phyloP scores from a whole-genome alignment of 2,797 vertebrate genomes.

The Pipistrellus nathusii region DNA sequence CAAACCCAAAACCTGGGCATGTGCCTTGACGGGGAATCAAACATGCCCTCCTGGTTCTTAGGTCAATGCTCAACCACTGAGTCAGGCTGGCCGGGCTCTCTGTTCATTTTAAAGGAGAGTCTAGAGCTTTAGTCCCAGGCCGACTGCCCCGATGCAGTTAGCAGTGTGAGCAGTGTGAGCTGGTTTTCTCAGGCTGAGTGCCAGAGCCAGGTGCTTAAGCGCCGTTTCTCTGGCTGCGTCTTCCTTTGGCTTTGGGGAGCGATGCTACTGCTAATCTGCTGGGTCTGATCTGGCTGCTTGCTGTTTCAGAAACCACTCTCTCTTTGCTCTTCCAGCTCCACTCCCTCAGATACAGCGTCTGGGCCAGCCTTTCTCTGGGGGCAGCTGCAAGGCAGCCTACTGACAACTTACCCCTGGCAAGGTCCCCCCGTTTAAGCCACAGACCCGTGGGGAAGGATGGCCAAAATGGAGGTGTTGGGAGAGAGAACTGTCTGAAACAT shows the following conservation, averaged over 20 bases:
- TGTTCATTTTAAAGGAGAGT: not conserved
- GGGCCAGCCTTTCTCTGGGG: not conserved
- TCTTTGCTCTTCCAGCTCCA: not conserved
- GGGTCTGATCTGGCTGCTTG: not conserved
- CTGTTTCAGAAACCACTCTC: constrained; percentile 38
- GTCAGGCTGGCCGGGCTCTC: not conserved
- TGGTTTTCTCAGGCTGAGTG: constrained; percentile 32
- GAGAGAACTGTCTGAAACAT: not conserved
- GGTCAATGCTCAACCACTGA: no score
- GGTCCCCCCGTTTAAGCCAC: not conserved
- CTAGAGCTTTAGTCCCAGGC: not conserved
- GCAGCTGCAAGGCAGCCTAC: not conserved
- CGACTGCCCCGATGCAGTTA: not conserved
- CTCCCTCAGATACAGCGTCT: not conserved
- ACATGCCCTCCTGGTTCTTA: no score
- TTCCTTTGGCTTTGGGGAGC: not conserved
- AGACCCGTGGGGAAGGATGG: not conserved
- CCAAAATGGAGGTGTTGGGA: not conserved
- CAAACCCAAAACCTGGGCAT: no score
- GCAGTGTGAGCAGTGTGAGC: constrained; percentile 59
- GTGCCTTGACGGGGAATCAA: no score
- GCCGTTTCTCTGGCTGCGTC: constrained; percentile 8
- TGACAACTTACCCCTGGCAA: not conserved
- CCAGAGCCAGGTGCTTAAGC: constrained; percentile 42
- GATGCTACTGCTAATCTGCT: not conserved